Percentiles rank a stretch among this genome's conserved stretches.
These are phyloP conservation scores for Drosophila antonietae DNA, from an alignment of 2,888 invertebrate genomes.

Conservation along the genomic window DNA sequence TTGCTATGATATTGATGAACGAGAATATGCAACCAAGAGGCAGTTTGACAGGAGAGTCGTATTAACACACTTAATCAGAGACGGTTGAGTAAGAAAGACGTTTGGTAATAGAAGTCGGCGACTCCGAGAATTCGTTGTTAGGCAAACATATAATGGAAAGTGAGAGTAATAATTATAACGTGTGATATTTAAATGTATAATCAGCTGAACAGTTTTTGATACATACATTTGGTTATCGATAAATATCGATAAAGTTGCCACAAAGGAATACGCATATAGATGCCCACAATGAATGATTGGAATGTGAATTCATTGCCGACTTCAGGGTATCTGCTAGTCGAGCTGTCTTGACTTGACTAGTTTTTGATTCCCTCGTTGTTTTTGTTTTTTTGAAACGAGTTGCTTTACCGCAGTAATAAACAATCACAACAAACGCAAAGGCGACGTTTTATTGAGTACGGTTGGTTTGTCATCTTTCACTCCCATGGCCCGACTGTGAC, in stretches of 20 bases:
- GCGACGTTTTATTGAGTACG: conserved; percentile 74
- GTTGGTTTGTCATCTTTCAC: conserved; percentile 60
- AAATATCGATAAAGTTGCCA: not conserved
- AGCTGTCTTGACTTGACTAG: not conserved
- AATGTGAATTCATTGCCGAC: not conserved
- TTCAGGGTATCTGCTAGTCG: not conserved
- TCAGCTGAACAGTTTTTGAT: no score
- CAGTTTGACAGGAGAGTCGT: no score
- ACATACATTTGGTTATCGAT: not conserved
- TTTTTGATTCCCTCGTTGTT: conserved; percentile 21
- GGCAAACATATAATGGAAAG: no score
- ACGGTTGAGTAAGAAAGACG: no score
- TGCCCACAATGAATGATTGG: not conserved
- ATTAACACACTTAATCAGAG: no score
- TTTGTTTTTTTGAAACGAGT: conserved; percentile 31
- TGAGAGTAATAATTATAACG: no score
- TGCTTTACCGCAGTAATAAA: conserved; percentile 75
- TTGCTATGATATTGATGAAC: no score
- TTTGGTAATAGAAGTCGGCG: no score
- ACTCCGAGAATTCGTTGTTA: no score
- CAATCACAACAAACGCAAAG: conserved; percentile 77
- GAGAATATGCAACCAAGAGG: no score
- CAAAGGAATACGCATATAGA: no score
- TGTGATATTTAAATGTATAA: no score
- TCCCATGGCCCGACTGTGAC: conserved; percentile 32